A percentile compares a stretch with the other conserved stretches of the same genome.
Evolutionary conservation across 2,888 invertebrate species (phyloP).

Genomic region (Tetranychus truncatus): DNA sequence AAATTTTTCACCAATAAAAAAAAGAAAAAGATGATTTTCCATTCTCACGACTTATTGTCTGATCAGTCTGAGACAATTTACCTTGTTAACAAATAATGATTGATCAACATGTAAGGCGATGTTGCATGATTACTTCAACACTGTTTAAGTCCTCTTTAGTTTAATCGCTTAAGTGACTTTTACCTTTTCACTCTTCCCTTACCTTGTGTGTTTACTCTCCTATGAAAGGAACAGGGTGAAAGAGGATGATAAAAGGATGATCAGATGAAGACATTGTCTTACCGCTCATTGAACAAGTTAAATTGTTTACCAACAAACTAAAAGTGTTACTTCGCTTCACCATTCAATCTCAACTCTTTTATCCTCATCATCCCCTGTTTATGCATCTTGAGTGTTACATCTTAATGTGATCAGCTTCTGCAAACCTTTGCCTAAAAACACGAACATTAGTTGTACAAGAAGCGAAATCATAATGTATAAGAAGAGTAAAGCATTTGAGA

Average conservation of each 20-base stretch:
- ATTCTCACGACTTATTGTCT: not conserved
- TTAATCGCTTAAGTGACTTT: not conserved
- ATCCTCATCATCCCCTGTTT: not conserved
- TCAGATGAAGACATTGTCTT: not conserved
- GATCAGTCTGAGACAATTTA: not conserved
- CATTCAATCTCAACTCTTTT: not conserved
- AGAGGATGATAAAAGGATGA: not conserved
- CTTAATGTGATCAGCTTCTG: not conserved
- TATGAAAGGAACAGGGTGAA: not conserved
- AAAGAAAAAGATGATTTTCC: not conserved
- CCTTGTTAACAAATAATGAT: not conserved
- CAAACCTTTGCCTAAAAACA: not conserved
- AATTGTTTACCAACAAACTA: not conserved
- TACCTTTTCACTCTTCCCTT: not conserved
- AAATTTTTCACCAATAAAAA: not conserved
- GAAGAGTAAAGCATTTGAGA: not conserved
- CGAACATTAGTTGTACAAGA: not conserved
- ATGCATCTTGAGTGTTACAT: not conserved
- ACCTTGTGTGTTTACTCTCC: not conserved
- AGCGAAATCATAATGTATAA: too few species aligned
- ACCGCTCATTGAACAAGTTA: not conserved
- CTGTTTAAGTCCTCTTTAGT: not conserved
- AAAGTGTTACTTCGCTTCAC: not conserved
- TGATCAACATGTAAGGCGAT: not conserved
- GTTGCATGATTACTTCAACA: conserved; percentile 1